Evolutionary conservation across 2,113 vertebrate genomes (phyloP), one percentile per base, ranked within the genome.

Genomic region (Tretioscincus oriximinensis): DNA sequence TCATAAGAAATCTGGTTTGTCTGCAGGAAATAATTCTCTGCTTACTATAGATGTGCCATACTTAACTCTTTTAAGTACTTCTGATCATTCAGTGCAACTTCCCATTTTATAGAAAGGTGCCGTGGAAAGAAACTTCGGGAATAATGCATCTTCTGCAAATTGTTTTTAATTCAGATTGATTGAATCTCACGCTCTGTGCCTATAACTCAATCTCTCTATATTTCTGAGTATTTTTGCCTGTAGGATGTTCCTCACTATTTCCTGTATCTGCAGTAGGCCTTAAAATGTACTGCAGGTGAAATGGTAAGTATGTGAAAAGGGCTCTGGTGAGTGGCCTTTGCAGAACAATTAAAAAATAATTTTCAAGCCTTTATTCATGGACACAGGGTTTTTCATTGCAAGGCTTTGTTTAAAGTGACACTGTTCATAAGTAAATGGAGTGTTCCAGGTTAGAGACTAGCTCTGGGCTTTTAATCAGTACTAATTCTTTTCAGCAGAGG

Each of bases 251-350:
- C 93, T 97, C 95, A 96, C 95, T 97, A 95, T 92, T 96, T 96
- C 95, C 92, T 94, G 80, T 93, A 92, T 97, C 95, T 97, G 95
- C 95, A 97, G 95, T 97, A 97, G 96, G 93, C 95, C 96, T 98
- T 94, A 97, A 95, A 97, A 94, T 95, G 94, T 96, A 97, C 96
- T 98, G 95, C 95, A 96, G 96, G 92, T 97, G 92, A 89, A 88
- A 95, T 92, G 96, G 96, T 97, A 97, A 98, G 96, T 97, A 97
- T 95, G 80, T 96, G 90, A 95, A 95, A 94, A 95, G 95, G 96
- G 94, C 94, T 96, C 93, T 96, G 96, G 96, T 98, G 96, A 98
- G 96, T 97, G 91, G 93, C 93, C 95, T 95, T 95, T 95, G 95
- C 94, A 96, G 89, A 93, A 93, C 94, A 94, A 95, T 95, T 94